Percentiles rank a stretch among this genome's conserved stretches.
Evolutionary conservation across 1,140 invertebrate species (phyloP).

Genomic region (Bombyx mori): ASM3026992v2 NC_085126.1:4573501-4574000

Average conservation of each 20-base stretch:
- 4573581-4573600: constrained; percentile 66
- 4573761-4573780: constrained; percentile 47
- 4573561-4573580: constrained; percentile 35
- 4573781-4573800: constrained; percentile 49
- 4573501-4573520: constrained; percentile 63
- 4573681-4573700: no score
- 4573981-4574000: constrained; percentile 61
- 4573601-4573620: constrained; percentile 6
- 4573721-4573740: neutral
- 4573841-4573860: constrained; percentile 63
- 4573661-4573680: no score
- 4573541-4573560: constrained; percentile 34
- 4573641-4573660: no score
- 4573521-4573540: constrained; percentile 21
- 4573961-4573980: constrained; percentile 57
- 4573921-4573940: constrained; percentile 60
- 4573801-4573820: constrained; percentile 52
- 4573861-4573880: constrained; percentile 21
- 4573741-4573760: constrained; percentile 17
- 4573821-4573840: constrained; percentile 57
- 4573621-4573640: neutral
- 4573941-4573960: constrained; percentile 49
- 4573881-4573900: constrained; percentile 68
- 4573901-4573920: constrained; percentile 57
- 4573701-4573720: no score